Evolutionary conservation across 2,888 invertebrate genomes (phyloP).

Genomic region (Tuberolachnus salignus): DNA sequence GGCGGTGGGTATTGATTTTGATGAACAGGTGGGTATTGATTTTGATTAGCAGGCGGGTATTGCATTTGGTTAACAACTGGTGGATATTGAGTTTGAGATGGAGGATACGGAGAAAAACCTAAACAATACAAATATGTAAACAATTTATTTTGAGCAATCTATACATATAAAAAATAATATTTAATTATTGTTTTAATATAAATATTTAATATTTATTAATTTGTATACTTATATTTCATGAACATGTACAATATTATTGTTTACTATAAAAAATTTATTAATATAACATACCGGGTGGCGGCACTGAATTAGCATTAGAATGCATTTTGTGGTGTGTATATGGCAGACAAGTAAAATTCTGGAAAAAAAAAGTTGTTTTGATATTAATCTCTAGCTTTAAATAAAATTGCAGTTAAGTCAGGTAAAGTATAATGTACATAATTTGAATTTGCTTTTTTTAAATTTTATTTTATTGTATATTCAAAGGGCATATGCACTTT

Average conservation of each 20-base stretch:
- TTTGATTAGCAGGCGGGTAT: constrained; percentile 16
- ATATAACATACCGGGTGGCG: constrained; percentile 28
- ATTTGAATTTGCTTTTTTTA: neutral
- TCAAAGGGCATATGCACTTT: no score
- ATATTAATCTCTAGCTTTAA: neutral
- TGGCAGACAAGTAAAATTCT: neutral
- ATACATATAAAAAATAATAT: neutral
- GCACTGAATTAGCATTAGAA: constrained; percentile 23
- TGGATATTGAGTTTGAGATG: constrained; percentile 28
- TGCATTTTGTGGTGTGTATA: constrained; percentile 9
- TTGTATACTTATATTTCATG: no score
- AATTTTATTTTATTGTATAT: no score
- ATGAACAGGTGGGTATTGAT: constrained; percentile 16
- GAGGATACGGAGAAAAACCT: constrained; percentile 44
- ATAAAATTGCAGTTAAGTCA: neutral
- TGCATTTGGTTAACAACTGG: constrained; percentile 5
- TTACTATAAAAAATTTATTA: neutral
- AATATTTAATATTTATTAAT: no score
- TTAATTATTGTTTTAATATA: neutral
- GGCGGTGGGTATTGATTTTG: constrained; percentile 23
- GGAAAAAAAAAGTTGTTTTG: constrained; percentile 1
- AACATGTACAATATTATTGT: neutral
- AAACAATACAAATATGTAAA: neutral
- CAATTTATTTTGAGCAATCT: no score
- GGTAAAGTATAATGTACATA: neutral